Conservation (phyloP, 2,797 vertebrate genomes). For the Vireo griseus region DNA sequence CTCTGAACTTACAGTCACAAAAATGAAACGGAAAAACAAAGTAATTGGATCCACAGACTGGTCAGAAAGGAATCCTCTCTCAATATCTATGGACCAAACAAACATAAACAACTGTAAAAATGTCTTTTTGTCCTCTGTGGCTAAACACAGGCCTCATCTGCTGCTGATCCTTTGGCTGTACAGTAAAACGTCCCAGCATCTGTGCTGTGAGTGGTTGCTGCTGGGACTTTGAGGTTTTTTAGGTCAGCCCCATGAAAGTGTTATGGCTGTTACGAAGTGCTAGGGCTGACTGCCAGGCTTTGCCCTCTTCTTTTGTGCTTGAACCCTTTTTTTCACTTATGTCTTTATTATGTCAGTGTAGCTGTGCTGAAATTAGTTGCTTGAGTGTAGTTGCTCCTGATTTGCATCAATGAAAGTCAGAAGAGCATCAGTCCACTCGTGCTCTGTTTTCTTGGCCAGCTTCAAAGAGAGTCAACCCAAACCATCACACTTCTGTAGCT, state of each 20-base stretch:
- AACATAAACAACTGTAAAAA: slow-evolving; percentile 9
- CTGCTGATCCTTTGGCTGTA: background rate
- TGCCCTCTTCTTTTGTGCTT: background rate
- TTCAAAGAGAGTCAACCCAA: background rate
- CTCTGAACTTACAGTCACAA: background rate
- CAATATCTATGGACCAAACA: slow-evolving; percentile 5
- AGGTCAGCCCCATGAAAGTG: background rate
- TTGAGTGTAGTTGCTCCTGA: background rate
- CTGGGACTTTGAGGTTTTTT: background rate
- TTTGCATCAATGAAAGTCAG: background rate
- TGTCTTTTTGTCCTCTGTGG: background rate
- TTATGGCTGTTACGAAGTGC: fast-evolving
- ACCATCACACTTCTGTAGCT: background rate
- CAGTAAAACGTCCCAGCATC: background rate
- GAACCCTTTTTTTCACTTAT: background rate
- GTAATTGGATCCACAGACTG: background rate
- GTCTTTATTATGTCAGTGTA: background rate
- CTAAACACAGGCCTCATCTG: background rate
- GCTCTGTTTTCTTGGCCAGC: background rate
- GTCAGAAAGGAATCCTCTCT: background rate
- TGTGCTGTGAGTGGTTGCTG: fast-evolving
- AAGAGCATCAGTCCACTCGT: background rate
- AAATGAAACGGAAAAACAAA: slow-evolving; percentile 20
- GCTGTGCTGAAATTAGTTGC: background rate
- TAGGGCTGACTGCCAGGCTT: background rate